Conservation (phyloP, 1,140 invertebrate genomes). For the Cotesia vestalis region DNA sequence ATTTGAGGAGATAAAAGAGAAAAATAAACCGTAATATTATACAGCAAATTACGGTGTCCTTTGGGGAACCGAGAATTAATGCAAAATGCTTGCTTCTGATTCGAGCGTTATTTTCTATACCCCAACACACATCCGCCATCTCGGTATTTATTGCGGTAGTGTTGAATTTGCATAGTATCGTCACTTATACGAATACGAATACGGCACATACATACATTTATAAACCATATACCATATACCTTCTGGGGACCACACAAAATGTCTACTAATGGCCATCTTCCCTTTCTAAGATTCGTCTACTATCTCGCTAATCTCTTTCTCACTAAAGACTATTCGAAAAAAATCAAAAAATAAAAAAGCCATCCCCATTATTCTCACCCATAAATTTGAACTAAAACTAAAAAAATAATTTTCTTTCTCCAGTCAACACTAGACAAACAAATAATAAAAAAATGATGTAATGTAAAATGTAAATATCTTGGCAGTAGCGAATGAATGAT, state of each 20-base stretch:
- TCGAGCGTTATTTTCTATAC: constrained; percentile 35
- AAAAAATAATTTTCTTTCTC: background rate
- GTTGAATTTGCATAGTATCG: constrained; percentile 62
- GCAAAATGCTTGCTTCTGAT: constrained; percentile 53
- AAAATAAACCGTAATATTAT: background rate
- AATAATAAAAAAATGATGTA: background rate
- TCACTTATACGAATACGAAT: constrained; percentile 42
- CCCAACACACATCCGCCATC: constrained; percentile 42
- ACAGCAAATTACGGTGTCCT: constrained; percentile 1
- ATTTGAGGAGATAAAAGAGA: too few species aligned
- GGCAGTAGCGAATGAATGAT: background rate
- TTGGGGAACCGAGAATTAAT: constrained; percentile 50
- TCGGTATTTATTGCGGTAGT: constrained; percentile 64
- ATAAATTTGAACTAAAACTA: too few species aligned
- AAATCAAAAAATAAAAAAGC: background rate
- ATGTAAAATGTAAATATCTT: too few species aligned
- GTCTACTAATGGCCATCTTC: constrained; percentile 60
- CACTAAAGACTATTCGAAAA: constrained; percentile 8
- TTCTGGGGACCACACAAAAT: constrained; percentile 64
- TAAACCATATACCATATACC: too few species aligned
- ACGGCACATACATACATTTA: too few species aligned
- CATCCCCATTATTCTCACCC: too few species aligned
- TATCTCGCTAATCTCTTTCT: constrained; percentile 15
- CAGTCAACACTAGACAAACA: too few species aligned
- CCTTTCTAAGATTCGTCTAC: constrained; percentile 13